Base-by-base conservation (phyloP, 2,888 invertebrate species). In the Loripinus fragilis region DNA sequence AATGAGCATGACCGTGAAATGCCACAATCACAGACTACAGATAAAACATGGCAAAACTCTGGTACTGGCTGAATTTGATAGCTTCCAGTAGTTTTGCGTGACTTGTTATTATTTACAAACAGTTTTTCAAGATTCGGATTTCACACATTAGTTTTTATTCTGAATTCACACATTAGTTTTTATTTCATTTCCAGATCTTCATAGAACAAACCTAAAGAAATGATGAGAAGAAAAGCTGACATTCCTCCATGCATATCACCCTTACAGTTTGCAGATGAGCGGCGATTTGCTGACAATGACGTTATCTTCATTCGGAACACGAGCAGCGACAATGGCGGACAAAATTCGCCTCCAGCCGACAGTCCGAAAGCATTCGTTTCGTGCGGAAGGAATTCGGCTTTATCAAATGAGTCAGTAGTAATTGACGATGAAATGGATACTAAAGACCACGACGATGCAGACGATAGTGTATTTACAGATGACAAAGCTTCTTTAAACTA, bases 381-480 rank as follows among this genome's bases (percentile, higher is more conserved):
- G 1, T 17, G 10, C 8, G 60, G 33, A 30, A 30, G 30, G 33
- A 3, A 5, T 23, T 60, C 60, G 17, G 23, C 60, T 20, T 17
- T 28, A 23, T 42, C 12, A 41, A 41, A 45, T 41, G 67, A 67
- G 7, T n/a, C 67, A 42, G 8, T 25, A 41, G 35, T 68, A 1
- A 74, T 77, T 5, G 83, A 83, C 23, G 83, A 83, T 25, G 80
- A 80, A 42, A 45, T 45, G 1, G 83, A 80, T 12, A 52, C 52
- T 25, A 69, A 52, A 28, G 87, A 87, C 48, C 72, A 77, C 20
- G 87, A 88, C n/a, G 86, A 87, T 20, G 82, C 76, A 55, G 86
- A 87, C 67, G 86, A 88, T 68, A 85, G 84, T 75, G 89, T 88
- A 1, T 89, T 88, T 68, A 81, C 79, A 48, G 86, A 83, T 25